These are phyloP conservation scores for Aphis gossypii DNA, from an alignment of 1,140 invertebrate genomes.

Conservation along the genomic window DNA sequence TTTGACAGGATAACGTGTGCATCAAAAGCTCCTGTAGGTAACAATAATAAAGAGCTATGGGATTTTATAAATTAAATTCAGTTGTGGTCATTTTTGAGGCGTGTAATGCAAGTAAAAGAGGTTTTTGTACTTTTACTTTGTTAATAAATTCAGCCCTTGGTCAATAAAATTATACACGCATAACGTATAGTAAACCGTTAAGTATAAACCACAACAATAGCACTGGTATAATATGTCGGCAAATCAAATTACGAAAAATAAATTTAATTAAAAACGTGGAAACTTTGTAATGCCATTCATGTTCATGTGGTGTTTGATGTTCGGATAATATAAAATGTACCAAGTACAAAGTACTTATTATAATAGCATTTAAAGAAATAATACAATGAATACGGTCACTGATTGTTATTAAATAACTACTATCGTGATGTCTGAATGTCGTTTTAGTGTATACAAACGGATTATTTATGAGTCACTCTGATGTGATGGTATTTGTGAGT, in stretches of 20 bases:
- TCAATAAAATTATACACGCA: neutral
- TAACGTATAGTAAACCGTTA: neutral
- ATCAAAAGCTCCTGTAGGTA: neutral
- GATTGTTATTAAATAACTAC: neutral
- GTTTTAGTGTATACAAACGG: neutral
- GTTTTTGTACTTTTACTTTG: neutral
- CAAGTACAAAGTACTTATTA: neutral
- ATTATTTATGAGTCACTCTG: neutral
- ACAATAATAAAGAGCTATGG: neutral
- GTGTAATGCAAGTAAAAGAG: neutral
- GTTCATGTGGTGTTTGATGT: neutral
- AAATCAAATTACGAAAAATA: neutral
- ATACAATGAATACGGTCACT: neutral
- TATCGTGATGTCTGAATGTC: neutral
- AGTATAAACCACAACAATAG: neutral
- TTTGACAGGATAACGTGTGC: neutral
- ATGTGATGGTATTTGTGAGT: neutral
- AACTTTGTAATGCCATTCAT: neutral
- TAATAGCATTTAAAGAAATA: neutral
- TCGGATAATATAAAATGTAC: neutral
- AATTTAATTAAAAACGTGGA: neutral
- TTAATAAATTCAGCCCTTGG: neutral
- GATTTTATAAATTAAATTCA: neutral
- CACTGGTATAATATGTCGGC: neutral
- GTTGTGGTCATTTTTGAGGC: neutral